Evolutionary conservation across 2,888 invertebrate species (phyloP), one percentile per base, ranked within the genome.

Genomic region (Drosophila paramelanica): DNA sequence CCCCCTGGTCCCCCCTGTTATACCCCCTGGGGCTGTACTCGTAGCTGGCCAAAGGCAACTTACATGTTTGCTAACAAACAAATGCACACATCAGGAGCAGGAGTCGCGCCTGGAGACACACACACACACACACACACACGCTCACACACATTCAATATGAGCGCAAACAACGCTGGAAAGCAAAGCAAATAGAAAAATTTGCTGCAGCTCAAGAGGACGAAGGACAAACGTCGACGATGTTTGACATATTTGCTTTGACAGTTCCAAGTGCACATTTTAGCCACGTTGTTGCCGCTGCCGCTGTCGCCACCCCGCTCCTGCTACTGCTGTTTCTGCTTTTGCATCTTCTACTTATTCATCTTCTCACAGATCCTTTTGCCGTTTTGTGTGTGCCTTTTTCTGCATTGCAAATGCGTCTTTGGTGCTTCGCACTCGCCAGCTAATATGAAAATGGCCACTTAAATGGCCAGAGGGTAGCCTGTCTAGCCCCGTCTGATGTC

Each of bases 191-290:
- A 79, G 81, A 79, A 80, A 80, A 79, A 68, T 79, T 70, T 80
- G 62, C 81, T 79, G 78, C 81, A 74, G 67, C 70, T 51, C 66
- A 53, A 74, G 46, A 77, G 69, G 77, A 65, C 60, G 73, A 67
- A 74, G 79, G 76, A 77, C 86, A 80, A 83, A 84, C 81, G 79
- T 73, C 75, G 86, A 77, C 83, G 77, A 81, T 86, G 85, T 86
- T 86, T 89, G 85, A 86, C 85, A 86, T 86, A 89, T 89, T 89
- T 86, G 85, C 85, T 86, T 86, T 86, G 85, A 87, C 85, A 86
- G 87, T 87, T 82, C 88, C 82, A 82, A 86, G 85, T 86, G 88
- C 89, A 86, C 87, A 89, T 85, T 85, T 85, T 83, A 88, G 84
- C 87, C 79, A 87, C 84, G 86, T 76, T 82, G 57, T 47, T 43